A percentile compares a stretch with the other conserved stretches of the same genome.
Conservation (phyloP, 2,888 invertebrate genomes). For the Eilema caniola region DNA sequence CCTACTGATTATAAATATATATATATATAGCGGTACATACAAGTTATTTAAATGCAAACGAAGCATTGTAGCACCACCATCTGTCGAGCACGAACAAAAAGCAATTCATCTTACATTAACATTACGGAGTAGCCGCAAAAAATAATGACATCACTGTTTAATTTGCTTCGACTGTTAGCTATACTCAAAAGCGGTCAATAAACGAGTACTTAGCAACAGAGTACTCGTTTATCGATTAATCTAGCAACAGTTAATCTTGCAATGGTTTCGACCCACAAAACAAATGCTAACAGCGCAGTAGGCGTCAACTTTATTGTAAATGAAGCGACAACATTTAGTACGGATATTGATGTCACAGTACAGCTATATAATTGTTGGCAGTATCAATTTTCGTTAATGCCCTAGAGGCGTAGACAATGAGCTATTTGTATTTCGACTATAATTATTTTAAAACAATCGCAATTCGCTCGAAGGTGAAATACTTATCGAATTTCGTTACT, state of each 20-base stretch:
- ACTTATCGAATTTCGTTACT: constrained; percentile 33
- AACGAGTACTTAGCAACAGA: constrained; percentile 61
- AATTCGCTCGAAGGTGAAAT: constrained; percentile 59
- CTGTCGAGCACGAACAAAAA: constrained; percentile 77
- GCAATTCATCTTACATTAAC: constrained; percentile 75
- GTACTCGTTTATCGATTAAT: constrained; percentile 63
- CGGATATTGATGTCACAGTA: constrained; percentile 65
- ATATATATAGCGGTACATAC: constrained; percentile 42
- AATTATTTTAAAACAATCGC: constrained; percentile 49
- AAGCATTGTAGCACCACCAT: constrained; percentile 70
- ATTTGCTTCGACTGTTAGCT: constrained; percentile 56
- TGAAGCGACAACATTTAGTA: constrained; percentile 52
- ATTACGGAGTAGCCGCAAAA: constrained; percentile 71
- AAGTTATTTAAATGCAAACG: constrained; percentile 68
- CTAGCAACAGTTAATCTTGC: constrained; percentile 74
- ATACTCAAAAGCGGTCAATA: constrained; percentile 58
- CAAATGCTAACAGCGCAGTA: constrained; percentile 37
- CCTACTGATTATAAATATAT: constrained; percentile 43
- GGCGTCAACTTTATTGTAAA: constrained; percentile 54
- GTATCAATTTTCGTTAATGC: constrained; percentile 63
- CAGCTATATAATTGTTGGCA: constrained; percentile 57
- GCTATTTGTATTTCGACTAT: constrained; percentile 58
- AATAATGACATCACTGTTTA: constrained; percentile 78
- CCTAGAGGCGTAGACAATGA: constrained; percentile 59
- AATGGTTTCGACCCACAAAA: constrained; percentile 69